phyloP scores from a whole-genome alignment of 2,113 vertebrate genomes.

The Fukomys damarensis region DNA sequence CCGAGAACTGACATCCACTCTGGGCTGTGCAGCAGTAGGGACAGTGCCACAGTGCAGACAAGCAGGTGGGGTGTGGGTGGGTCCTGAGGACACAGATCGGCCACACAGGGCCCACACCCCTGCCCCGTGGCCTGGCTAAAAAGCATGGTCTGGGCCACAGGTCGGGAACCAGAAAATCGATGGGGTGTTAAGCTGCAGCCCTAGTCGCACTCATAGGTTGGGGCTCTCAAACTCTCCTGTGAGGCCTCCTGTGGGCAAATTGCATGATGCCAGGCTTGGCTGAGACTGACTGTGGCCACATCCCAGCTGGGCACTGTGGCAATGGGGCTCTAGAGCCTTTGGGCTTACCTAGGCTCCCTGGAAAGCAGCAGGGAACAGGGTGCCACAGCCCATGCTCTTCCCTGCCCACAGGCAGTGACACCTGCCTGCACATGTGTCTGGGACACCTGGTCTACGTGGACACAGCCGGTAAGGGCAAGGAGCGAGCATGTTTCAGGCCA shows the following conservation, averaged over 20 bases:
- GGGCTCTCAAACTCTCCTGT: background rate
- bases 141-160: background rate
- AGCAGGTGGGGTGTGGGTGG: too few species aligned
- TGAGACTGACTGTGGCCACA: background rate
- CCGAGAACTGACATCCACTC: background rate
- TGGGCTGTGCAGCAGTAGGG: too few species aligned
- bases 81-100: too few species aligned
- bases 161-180: background rate
- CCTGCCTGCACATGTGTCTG: background rate
- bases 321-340: background rate
- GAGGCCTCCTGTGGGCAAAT: too few species aligned
- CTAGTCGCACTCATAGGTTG: background rate
- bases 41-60: background rate
- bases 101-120: background rate
- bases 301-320: background rate
- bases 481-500: background rate
- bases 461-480: background rate
- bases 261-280: background rate
- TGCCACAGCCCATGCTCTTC: background rate
- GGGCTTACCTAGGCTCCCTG: background rate
- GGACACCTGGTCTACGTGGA: background rate
- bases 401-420: background rate
- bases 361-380: background rate
- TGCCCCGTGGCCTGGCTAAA: background rate
- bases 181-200: background rate